Percentiles rank a stretch among this genome's conserved stretches.
Evolutionary conservation across 2,888 invertebrate genomes (phyloP).

Genomic region (Macaria notata): DNA sequence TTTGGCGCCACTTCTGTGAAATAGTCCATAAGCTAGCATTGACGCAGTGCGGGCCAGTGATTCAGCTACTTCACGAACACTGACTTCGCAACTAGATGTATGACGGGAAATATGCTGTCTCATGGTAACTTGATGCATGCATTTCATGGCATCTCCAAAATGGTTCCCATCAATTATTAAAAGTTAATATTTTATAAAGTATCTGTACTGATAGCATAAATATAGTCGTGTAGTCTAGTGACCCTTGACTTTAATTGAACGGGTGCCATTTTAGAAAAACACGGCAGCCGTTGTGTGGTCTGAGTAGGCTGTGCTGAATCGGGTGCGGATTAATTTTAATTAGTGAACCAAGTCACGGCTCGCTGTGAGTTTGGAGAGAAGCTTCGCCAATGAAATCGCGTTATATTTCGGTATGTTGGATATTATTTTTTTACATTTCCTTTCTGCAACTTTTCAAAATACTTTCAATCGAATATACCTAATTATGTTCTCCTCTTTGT

Average conservation of each 20-base stretch:
- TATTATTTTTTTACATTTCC: too few relatives aligned
- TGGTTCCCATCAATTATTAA: too few relatives aligned
- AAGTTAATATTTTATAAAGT: too few relatives aligned
- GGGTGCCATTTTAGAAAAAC: constrained; percentile 42
- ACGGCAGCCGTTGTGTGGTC: constrained; percentile 27
- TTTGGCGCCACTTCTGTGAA: constrained; percentile 42
- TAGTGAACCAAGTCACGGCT: constrained; percentile 27
- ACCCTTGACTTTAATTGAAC: constrained; percentile 46
- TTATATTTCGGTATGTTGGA: too few relatives aligned
- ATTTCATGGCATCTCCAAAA: too few relatives aligned
- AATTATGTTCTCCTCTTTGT: too few relatives aligned
- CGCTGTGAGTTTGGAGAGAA: constrained; percentile 14
- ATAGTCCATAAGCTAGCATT: constrained; percentile 38
- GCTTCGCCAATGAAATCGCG: not conserved
- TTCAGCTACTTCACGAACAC: not conserved
- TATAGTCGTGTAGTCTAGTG: constrained; percentile 29
- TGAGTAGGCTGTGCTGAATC: constrained; percentile 21
- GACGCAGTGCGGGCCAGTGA: constrained; percentile 16
- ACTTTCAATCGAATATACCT: too few relatives aligned
- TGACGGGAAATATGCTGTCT: too few relatives aligned
- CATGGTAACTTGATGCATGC: too few relatives aligned
- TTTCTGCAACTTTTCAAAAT: too few relatives aligned
- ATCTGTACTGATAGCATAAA: constrained; percentile 8
- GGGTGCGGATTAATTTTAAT: constrained; percentile 33
- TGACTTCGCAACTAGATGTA: too few relatives aligned